A percentile compares a stretch with the other conserved stretches of the same genome.
Conservation (phyloP, 2,888 invertebrate species). For the Tenthredo distinguenda region DNA sequence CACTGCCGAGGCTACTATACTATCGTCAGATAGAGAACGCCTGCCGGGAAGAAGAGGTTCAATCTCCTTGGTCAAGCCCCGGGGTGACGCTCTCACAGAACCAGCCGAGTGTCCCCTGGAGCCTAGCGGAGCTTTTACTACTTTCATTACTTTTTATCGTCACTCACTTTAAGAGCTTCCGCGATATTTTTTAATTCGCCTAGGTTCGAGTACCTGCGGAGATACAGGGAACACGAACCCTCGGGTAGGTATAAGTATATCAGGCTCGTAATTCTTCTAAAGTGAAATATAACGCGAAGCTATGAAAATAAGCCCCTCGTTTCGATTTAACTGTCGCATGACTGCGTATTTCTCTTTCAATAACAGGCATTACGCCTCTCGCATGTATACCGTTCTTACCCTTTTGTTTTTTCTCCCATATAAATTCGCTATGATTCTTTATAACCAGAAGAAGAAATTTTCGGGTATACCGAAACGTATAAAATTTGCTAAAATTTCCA, state of each 20-base stretch:
- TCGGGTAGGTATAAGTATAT: constrained; percentile 67
- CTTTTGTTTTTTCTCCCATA: neutral
- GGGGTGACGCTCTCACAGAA: constrained; percentile 65
- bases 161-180: constrained; percentile 69
- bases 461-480: neutral
- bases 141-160: constrained; percentile 75
- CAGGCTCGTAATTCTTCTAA: constrained; percentile 73
- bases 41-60: constrained; percentile 48
- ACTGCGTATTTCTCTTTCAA: constrained; percentile 19
- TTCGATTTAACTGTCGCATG: constrained; percentile 51
- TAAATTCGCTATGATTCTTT: neutral
- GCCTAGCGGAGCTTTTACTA: constrained; percentile 66
- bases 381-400: constrained; percentile 55
- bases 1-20: constrained; percentile 33
- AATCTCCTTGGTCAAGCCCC: constrained; percentile 56
- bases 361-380: constrained; percentile 41
- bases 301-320: constrained; percentile 55
- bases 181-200: constrained; percentile 74
- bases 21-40: constrained; percentile 31
- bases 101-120: constrained; percentile 40
- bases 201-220: constrained; percentile 63
- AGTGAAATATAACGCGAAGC: constrained; percentile 69
- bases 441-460: neutral
- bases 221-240: constrained; percentile 60
- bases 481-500: neutral